These are phyloP conservation scores for Indicator maculatus DNA, from an alignment of 2,113 vertebrate genomes.

Conservation along the genomic window DNA sequence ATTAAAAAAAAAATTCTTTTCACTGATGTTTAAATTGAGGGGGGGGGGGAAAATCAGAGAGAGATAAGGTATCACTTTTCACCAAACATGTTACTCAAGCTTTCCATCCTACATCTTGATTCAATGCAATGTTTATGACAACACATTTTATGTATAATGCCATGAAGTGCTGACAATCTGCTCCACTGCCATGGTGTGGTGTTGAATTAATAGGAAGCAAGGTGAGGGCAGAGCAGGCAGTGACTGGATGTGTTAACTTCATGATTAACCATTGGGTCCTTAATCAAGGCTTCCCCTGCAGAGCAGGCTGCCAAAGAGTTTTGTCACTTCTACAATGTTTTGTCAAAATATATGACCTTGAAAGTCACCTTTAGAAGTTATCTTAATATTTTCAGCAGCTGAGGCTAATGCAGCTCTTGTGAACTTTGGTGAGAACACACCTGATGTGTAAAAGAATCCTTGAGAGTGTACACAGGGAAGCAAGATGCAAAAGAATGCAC, in stretches of 20 bases:
- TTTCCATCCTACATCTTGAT: conserved; percentile 63
- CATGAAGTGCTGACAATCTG: conserved; percentile 68
- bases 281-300: conserved; percentile 58
- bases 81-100: conserved; percentile 47
- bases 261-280: conserved; percentile 68
- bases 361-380: conserved; percentile 54
- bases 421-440: conserved; percentile 30
- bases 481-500: background rate
- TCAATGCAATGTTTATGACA: conserved; percentile 69
- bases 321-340: conserved; percentile 67
- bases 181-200: conserved; percentile 63
- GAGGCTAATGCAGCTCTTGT: conserved; percentile 35
- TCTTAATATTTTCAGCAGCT: conserved; percentile 49
- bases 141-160: conserved; percentile 63
- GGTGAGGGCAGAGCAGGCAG: conserved; percentile 70
- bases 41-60: conserved; percentile 36
- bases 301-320: conserved; percentile 65
- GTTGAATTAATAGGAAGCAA: conserved; percentile 67
- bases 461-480: background rate
- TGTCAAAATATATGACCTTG: conserved; percentile 59
- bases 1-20: background rate
- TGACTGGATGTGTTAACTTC: conserved; percentile 59
- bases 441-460: background rate
- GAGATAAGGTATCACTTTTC: conserved; percentile 60
- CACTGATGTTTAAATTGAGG: conserved; percentile 49